These are phyloP conservation scores for Apodemus speciosus DNA, from an alignment of 2,113 vertebrate species.

Conservation along the genomic window DNA sequence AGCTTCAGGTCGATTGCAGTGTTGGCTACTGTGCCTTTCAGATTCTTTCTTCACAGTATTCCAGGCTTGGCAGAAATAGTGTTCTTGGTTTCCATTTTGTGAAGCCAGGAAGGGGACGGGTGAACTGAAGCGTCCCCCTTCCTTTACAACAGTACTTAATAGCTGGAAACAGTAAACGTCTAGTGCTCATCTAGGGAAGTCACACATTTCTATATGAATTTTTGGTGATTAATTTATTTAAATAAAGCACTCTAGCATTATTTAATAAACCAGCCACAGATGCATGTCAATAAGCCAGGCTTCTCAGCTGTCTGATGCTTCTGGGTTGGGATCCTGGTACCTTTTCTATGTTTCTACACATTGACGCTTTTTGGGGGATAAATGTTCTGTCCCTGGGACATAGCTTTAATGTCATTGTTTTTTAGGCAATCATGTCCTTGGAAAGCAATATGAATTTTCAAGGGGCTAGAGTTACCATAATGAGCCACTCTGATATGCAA, in stretches of 20 bases:
- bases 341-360: background rate
- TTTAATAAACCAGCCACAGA: background rate
- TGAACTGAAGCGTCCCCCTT: background rate
- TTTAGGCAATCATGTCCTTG: constrained; percentile 7
- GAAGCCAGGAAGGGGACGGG: background rate
- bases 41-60: constrained; percentile 26
- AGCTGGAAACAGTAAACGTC: constrained; percentile 35
- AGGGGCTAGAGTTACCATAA: constrained; percentile 2
- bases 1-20: background rate
- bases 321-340: background rate
- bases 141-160: constrained; percentile 15
- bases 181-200: constrained; percentile 16
- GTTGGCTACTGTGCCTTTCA: background rate
- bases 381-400: constrained; percentile 4
- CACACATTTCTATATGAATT: background rate
- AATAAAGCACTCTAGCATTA: background rate
- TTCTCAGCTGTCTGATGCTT: background rate
- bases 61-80: background rate
- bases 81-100: constrained; percentile 47
- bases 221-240: constrained; percentile 36
- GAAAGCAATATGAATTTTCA: constrained; percentile 55
- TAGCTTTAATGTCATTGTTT: constrained; percentile 13
- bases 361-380: background rate
- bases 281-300: background rate
- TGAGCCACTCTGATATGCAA: constrained; percentile 50